Conservation (phyloP, 2,888 invertebrate genomes). For the Amphipoea lucens region DNA sequence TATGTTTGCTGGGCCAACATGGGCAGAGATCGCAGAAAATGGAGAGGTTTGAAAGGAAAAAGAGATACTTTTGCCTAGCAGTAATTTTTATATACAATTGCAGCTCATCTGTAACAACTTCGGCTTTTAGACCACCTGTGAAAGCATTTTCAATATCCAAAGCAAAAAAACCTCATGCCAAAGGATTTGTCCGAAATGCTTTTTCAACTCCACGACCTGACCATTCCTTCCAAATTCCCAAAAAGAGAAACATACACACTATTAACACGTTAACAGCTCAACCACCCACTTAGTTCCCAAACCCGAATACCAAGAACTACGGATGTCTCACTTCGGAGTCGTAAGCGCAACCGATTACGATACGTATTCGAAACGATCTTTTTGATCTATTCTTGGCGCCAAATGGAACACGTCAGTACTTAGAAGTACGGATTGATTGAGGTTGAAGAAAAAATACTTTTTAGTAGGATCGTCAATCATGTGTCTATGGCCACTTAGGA, state of each 20-base stretch:
- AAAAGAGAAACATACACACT: slow-evolving; percentile 29
- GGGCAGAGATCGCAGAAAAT: neutral
- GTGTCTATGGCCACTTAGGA: slow-evolving; percentile 30
- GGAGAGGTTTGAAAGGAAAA: neutral
- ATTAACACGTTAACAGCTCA: slow-evolving; percentile 24
- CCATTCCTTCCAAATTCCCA: neutral
- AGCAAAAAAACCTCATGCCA: neutral
- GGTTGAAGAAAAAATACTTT: slow-evolving; percentile 68
- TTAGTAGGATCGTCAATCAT: slow-evolving; percentile 47
- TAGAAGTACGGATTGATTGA: slow-evolving; percentile 75
- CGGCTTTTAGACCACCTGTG: neutral
- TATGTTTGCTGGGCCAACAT: neutral
- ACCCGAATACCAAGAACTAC: slow-evolving; percentile 73
- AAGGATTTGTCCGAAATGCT: neutral
- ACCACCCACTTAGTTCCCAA: slow-evolving; percentile 64
- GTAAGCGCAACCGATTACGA: slow-evolving; percentile 75
- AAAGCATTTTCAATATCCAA: neutral
- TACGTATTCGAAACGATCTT: slow-evolving; percentile 75
- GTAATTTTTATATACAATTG: neutral
- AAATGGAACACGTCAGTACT: slow-evolving; percentile 78
- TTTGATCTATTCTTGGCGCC: slow-evolving; percentile 86
- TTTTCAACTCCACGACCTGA: neutral
- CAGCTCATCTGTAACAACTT: neutral
- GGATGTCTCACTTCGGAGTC: slow-evolving; percentile 81
- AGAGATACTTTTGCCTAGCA: no score